A percentile compares a stretch with the other conserved stretches of the same genome.
Conservation (phyloP, 2,888 invertebrate species). For the Cremastinae sp. region DNA sequence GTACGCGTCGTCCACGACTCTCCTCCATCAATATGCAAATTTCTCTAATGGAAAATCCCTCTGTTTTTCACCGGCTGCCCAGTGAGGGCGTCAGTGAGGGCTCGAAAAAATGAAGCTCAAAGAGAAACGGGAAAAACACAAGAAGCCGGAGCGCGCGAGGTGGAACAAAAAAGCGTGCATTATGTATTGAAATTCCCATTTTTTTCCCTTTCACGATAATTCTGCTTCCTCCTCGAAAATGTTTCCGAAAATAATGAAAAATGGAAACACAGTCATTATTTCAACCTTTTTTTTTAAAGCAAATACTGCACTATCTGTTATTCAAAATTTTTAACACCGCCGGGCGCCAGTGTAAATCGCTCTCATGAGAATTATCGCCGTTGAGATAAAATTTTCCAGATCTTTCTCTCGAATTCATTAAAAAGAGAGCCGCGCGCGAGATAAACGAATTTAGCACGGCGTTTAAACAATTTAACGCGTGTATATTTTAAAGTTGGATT, state of each 20-base stretch:
- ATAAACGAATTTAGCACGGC: too few relatives aligned
- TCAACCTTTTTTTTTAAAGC: too few relatives aligned
- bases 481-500: too few relatives aligned
- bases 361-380: too few relatives aligned
- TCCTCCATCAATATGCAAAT: conserved; percentile 75
- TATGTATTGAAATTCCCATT: conserved; percentile 47
- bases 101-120: conserved; percentile 17
- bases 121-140: conserved; percentile 33
- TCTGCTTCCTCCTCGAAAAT: background rate
- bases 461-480: too few relatives aligned
- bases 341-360: too few relatives aligned
- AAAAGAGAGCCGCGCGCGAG: too few relatives aligned
- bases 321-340: too few relatives aligned
- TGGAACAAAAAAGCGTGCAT: conserved; percentile 32
- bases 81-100: background rate
- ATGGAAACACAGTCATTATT: too few relatives aligned
- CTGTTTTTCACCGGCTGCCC: conserved; percentile 59
- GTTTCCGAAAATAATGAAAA: background rate
- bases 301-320: too few relatives aligned
- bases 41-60: conserved; percentile 73
- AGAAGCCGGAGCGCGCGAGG: conserved; percentile 28
- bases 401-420: too few relatives aligned
- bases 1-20: conserved; percentile 35
- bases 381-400: too few relatives aligned
- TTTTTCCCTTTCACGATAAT: background rate